Base-by-base conservation (phyloP, 30 jellyfish, hydroid and myxozoan genomes). In the Aurelia aurita region DNA sequence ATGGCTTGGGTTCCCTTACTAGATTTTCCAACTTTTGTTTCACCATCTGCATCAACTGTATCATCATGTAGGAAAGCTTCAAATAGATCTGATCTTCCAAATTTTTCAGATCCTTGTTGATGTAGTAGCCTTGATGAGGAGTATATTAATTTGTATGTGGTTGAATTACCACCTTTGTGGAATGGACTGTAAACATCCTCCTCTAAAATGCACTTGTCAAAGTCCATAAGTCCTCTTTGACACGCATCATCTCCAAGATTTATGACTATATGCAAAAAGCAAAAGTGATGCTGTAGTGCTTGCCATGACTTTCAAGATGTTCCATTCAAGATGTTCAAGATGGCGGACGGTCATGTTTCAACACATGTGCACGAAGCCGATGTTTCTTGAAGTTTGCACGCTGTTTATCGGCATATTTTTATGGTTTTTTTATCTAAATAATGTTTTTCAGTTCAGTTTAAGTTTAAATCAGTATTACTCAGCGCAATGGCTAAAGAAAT, bases 181-280 rank as follows among this genome's bases (percentile, higher is more conserved):
- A 57, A 21, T 76, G 0, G 77, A 15, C 27, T 59, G 53, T 27
- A 59, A 3, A 74, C 80, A 34, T 76, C 80, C 80, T 57, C 60
- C 23, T 22, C 59, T 19, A 76, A n/a, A 58, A 20, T 72, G 72
- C 85, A 72, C 23, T 72, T 72, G 72, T 54, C 88, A 76, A 57
- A 57, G 58, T 76, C 88, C 19, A 54, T 59, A 15, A 76, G 49
- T 7, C 88, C 88, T 16, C 68, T 19, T 57, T 76, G 58, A 28
- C 88, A 76, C 12, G 81, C 88, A 76, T 76, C 88, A 20, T 76
- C 88, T 34, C 81, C 81, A 18, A 51, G 29, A 27, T 51, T 76
- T 1, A 76, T 76, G 7, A 76, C 29, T 39, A 76, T 58, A 59
- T 76, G 88, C 49, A 76, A 58, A 59, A 76, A 57, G 58, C 74